phyloP scores from a whole-genome alignment of 2,888 invertebrate species.

The Hypsopygia costalis region DNA sequence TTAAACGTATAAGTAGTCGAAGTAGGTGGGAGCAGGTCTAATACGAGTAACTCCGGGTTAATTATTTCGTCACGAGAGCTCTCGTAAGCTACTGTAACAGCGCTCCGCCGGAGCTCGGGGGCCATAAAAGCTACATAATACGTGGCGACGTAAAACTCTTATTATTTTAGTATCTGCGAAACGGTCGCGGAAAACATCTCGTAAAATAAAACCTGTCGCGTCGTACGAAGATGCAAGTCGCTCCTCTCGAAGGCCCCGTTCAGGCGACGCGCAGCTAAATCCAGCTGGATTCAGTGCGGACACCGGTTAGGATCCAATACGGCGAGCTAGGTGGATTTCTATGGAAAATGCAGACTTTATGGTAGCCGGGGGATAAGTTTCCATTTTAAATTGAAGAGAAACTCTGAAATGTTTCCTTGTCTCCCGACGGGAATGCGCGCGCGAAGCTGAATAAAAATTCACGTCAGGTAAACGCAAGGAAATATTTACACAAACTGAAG shows the following conservation, averaged over 20 bases:
- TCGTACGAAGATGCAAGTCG: constrained; percentile 51
- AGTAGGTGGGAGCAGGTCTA: constrained; percentile 52
- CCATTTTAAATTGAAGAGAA: constrained; percentile 78
- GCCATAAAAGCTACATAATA: constrained; percentile 76
- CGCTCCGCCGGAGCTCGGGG: constrained; percentile 67
- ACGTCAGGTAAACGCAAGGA: constrained; percentile 60
- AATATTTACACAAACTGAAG: constrained; percentile 68
- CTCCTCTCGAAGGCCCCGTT: constrained; percentile 44
- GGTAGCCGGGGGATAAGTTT: constrained; percentile 77
- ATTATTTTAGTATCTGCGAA: constrained; percentile 79
- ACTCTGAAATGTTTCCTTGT: constrained; percentile 73
- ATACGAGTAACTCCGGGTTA: constrained; percentile 69
- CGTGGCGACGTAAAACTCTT: constrained; percentile 75
- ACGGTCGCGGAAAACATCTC: constrained; percentile 73
- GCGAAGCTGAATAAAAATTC: constrained; percentile 70
- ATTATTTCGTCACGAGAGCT: constrained; percentile 76
- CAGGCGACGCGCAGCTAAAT: constrained; percentile 62
- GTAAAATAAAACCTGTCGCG: constrained; percentile 72
- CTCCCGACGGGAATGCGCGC: constrained; percentile 57
- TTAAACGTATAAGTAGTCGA: constrained; percentile 45
- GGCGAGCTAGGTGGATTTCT: constrained; percentile 69
- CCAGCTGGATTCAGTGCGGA: constrained; percentile 71
- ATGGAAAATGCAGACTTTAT: constrained; percentile 79
- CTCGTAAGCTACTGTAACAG: constrained; percentile 73
- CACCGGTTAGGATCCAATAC: constrained; percentile 70